Base-by-base conservation (phyloP, 2,888 invertebrate genomes). In the Agonopterix heracliana region DNA sequence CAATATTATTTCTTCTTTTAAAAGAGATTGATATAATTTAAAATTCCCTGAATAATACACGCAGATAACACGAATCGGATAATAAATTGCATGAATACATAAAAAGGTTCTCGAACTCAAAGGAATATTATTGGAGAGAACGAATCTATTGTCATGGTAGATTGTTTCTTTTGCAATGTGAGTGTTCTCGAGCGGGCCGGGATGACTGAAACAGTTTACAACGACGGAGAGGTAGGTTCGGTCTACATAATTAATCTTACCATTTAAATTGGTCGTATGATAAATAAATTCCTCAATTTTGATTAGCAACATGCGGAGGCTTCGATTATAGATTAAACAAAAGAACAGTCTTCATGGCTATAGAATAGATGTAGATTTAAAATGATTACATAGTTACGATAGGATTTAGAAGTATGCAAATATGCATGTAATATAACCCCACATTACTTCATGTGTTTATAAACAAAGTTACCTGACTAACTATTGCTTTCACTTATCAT, bases 381-480 rank as follows among this genome's bases (percentile, higher is more conserved):
- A 54, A 60, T 63, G 64, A 61, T 59, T 58, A 56, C 59, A 74
- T 77, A 78, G 74, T 60, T 68, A 71, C 60, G 71, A 74, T 73
- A 74, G 66, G 72, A 69, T 59, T 26, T 81, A 84, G 82, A 68
- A 72, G 76, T 73, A 77, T 77, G 79, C 78, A 73, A 72, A 71
- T 64, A 64, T 80, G 88, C 88, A 88, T 88, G 88, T 65, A 67
- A 62, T 66, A 56, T 57, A 66, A 71, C 71, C 82, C 80, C 76
- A 76, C 69, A 74, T 72, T 84, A 88, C 83, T 87, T 88, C 88
- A 88, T 88, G 88, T 88, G 88, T 87, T 87, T 77, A 84, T 88
- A 86, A 88, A 87, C 87, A 88, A 87, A 84, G 84, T 87, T 85
- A 87, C 81, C 73, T 79, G 82, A 84, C 84, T 82, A 84, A 88